These are phyloP conservation scores for Macrocentrus cingulum DNA, from an alignment of 1,140 invertebrate genomes.

Conservation along the genomic window DNA sequence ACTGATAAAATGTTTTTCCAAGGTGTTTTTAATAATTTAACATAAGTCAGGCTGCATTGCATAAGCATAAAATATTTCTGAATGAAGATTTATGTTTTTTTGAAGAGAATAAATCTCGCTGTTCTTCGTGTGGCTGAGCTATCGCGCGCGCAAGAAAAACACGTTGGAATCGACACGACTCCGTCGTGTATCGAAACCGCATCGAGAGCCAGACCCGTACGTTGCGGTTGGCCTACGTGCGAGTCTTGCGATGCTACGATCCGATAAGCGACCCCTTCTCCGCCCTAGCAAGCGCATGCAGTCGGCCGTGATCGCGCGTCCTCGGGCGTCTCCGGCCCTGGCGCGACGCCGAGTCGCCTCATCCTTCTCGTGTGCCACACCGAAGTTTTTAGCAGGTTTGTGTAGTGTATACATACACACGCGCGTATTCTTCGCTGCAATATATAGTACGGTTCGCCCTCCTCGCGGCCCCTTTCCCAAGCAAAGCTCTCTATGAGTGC, in stretches of 20 bases:
- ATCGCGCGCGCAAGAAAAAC: conserved; percentile 17
- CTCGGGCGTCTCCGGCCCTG: conserved; percentile 32
- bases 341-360: conserved; percentile 30
- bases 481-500: not conserved
- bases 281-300: not conserved
- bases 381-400: not conserved
- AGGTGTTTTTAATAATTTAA: no score
- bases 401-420: conserved; percentile 6
- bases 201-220: conserved; percentile 19
- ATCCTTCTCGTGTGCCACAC: conserved; percentile 23
- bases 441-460: conserved; percentile 1
- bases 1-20: no score
- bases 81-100: no score
- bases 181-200: conserved; percentile 12
- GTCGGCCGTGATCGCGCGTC: conserved; percentile 20
- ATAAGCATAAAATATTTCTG: no score
- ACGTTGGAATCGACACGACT: conserved; percentile 12
- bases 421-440: not conserved
- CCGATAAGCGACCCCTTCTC: conserved; percentile 45
- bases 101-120: no score
- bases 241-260: conserved; percentile 47
- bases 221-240: conserved; percentile 46
- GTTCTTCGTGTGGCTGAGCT: not conserved
- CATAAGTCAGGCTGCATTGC: no score
- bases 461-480: conserved; percentile 7